phyloP scores from a whole-genome alignment of 1,140 invertebrate genomes.

The Dreissena polymorpha region DNA sequence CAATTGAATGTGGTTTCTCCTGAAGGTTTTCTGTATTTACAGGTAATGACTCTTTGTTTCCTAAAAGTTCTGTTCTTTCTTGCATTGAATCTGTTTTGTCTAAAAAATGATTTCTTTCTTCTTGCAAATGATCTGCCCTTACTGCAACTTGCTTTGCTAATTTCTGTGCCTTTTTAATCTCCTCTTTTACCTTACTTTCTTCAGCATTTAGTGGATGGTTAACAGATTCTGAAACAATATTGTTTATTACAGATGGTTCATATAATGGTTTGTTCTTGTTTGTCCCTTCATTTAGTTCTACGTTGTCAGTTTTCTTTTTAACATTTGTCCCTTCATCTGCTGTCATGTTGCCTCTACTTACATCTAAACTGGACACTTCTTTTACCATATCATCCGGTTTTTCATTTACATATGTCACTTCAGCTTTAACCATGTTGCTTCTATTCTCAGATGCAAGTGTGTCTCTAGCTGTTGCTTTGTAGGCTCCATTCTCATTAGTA shows the following conservation, averaged over 20 bases:
- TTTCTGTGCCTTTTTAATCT: background rate
- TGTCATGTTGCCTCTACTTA: background rate
- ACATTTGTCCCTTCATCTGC: background rate
- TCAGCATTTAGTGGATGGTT: background rate
- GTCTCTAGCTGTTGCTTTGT: no score
- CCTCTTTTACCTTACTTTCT: background rate
- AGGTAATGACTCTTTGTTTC: background rate
- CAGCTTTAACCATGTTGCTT: no score
- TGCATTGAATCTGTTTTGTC: background rate
- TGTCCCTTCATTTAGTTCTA: background rate
- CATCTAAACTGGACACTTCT: background rate
- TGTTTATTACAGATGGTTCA: background rate
- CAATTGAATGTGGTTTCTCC: no score
- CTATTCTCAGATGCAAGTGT: no score
- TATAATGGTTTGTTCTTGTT: background rate
- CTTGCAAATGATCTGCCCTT: background rate
- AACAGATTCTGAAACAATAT: no score
- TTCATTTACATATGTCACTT: no score
- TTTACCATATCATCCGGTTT: background rate
- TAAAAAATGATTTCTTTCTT: background rate
- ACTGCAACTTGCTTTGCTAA: background rate
- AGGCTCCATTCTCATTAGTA: no score
- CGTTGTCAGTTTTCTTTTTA: background rate
- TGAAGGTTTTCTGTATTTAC: background rate
- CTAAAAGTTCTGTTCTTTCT: background rate